Evolutionary conservation across 2,113 vertebrate species (phyloP), one percentile per base, ranked within the genome.

Genomic region (Eptatretus burgeri): DNA sequence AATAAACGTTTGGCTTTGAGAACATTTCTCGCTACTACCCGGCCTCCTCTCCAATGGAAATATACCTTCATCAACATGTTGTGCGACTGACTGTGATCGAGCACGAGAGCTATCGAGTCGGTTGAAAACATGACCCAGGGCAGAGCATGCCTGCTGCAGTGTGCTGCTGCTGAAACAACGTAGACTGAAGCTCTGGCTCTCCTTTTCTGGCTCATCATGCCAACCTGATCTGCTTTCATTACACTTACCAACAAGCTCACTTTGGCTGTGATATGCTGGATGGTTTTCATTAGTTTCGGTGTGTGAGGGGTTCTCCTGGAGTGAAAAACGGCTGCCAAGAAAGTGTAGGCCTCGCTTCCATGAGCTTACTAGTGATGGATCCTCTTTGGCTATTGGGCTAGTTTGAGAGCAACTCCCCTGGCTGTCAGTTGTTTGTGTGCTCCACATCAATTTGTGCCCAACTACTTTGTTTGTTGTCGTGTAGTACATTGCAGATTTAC

Each of bases 341-440:
- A 60, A 60, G 56, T 60, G 56, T 11, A 60, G n/a, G 56, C 56
- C 56, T 60, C 56, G n/a, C 56, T 60, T 60, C 56, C n/a, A 60
- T 17, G 56, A 60, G 56, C 56, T 13, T 20, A 60, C 56, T 10
- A 60, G 20, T 17, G 20, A 60, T 13, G n/a, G 9, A 10, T 60
- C 56, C 20, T 60, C 56, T 60, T 60, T 60, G 20, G 56, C 56
- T 60, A 11, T 20, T 11, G 56, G n/a, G 56, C n/a, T 60, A 60
- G 56, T 17, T 60, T n/a, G n/a, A 60, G 56, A 20, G 20, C 10
- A 60, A 60, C 56, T 60, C 13, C n/a, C 20, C 56, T 60, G 56
- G 20, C 56, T 13, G 20, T 10, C 9, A 60, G n/a, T 20, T 20
- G n/a, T 20, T 20, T 60, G 9, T 20, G n/a, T n/a, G 56, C 56